Base-by-base conservation (phyloP, 2,797 vertebrate genomes). In the Bradypodion ventrale region DNA sequence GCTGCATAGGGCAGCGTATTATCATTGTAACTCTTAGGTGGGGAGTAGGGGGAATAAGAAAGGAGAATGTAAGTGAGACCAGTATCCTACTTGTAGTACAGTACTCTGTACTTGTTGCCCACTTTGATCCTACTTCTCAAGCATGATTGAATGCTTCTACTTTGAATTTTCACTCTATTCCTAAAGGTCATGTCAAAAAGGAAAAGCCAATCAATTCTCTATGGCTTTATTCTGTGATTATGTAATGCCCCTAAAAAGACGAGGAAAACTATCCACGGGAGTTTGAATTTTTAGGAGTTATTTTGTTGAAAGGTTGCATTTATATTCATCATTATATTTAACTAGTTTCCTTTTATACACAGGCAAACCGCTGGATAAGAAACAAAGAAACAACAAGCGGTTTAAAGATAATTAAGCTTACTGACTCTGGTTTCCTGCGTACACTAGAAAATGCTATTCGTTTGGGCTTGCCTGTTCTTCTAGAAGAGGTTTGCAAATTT, bases 351-450 rank as follows among this genome's bases (percentile, higher is more conserved):
- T 81, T 80, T 88, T 65, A 32, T 66, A 23, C 80, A 97, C 83
- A 97, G 97, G 96, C 97, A 10, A 98, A 98, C 90, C 95, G 95
- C 37, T 98, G 96, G 97, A 97, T 98, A 89, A 96, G 97, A 75
- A 95, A 96, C 81, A 97, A 96, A 90, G 97, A 98, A 93, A 90
- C 89, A 56, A 97, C 94, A 90, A 93, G 93, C 62, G 96, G 96
- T 29, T 94, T 98, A 62, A 97, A 97, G 86, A 94, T 97, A 87
- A 97, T 97, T 92, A 98, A 98, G 89, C 94, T 97, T 40, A 98
- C 97, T 0, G 97, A 98, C 78, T 65, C 85, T 32, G 95, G 87
- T 78, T 98, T 97, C 86, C 95, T 98, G 16, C 94, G 95, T 13
- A 97, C 92, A 0, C 93, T 98, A 13, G 97, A 98, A 93, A 97